Evolutionary conservation across 2,888 invertebrate species (phyloP).

Genomic region (Pecten maximus): DNA sequence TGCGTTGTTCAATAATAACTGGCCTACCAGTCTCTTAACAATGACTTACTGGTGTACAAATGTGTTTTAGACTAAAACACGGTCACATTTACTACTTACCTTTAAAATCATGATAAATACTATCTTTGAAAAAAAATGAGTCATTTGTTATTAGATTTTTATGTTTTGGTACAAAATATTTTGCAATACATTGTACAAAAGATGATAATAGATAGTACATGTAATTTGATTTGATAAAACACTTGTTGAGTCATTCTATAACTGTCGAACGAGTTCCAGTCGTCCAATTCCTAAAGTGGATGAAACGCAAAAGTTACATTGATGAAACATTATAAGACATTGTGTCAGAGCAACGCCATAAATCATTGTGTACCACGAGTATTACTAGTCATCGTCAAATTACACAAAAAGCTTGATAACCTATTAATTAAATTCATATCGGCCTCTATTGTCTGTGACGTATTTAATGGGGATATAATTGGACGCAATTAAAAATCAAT

Average conservation of each 20-base stretch:
- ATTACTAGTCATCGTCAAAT: neutral
- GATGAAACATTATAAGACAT: neutral
- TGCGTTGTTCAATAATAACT: no score
- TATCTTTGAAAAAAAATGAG: no score
- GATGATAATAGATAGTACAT: constrained; percentile 2
- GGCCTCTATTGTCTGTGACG: neutral
- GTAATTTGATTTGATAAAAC: neutral
- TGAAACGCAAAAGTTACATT: neutral
- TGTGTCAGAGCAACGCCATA: neutral
- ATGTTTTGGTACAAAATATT: no score
- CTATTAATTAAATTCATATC: constrained; percentile 13
- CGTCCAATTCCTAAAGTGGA: neutral
- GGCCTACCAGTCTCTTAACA: no score
- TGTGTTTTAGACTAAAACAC: no score
- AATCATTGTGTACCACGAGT: neutral
- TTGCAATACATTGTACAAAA: no score
- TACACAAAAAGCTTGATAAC: neutral
- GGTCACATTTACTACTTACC: no score
- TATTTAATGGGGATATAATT: neutral
- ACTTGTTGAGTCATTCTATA: neutral
- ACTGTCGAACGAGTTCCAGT: neutral
- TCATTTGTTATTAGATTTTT: no score
- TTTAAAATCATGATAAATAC: no score
- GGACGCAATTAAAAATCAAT: constrained; percentile 23
- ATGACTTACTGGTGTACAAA: no score